These are phyloP conservation scores for Pangasius sanitwongsei DNA, from an alignment of 2,797 vertebrate species.

Conservation along the genomic window DNA sequence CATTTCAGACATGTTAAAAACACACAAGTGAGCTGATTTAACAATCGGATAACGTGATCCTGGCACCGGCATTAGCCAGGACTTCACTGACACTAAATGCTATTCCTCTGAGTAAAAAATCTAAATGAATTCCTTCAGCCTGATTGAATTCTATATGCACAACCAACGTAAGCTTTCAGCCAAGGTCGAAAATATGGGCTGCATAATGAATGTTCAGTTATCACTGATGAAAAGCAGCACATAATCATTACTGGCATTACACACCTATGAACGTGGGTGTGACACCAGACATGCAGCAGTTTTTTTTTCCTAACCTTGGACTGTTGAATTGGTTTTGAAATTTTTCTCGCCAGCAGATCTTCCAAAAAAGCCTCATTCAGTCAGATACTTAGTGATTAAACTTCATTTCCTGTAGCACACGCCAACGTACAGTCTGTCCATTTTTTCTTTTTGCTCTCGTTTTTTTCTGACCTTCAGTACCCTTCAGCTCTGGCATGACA, in stretches of 20 bases:
- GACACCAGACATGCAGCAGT: neutral
- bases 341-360: neutral
- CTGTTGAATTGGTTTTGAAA: conserved; percentile 7
- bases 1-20: neutral
- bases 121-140: neutral
- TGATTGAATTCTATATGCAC: neutral
- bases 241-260: neutral
- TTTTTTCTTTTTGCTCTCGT: neutral
- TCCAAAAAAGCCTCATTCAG: conserved; percentile 25
- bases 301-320: conserved; percentile 8
- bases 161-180: neutral
- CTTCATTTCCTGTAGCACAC: neutral
- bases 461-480: neutral
- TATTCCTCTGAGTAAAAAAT: neutral
- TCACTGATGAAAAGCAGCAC: conserved; percentile 10
- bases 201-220: neutral
- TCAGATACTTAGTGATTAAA: neutral
- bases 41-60: neutral
- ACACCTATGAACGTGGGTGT: neutral
- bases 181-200: neutral
- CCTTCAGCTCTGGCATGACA: neutral
- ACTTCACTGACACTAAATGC: neutral
- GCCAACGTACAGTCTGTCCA: neutral
- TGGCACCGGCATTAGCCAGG: neutral
- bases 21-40: neutral